Conservation (phyloP, 2,797 vertebrate species). For the Pipistrellus kuhlii region DNA sequence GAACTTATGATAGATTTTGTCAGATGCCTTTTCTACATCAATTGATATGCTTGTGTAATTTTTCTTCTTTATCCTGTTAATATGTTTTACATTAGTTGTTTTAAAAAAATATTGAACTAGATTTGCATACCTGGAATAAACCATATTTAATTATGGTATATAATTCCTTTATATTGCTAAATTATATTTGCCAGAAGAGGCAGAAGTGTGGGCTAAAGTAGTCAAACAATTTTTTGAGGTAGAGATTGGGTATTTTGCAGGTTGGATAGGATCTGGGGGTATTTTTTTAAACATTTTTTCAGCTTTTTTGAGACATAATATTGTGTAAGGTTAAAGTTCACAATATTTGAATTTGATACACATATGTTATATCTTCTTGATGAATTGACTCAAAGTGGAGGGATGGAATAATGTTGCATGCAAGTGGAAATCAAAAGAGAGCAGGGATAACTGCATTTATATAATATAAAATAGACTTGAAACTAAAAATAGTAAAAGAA, state of each 20-base stretch:
- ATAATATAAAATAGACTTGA: neutral
- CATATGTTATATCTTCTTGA: too few species aligned
- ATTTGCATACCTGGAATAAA: neutral
- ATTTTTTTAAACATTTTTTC: neutral
- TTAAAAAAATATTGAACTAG: slow-evolving; percentile 11
- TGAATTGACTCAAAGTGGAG: too few species aligned
- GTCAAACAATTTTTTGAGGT: neutral
- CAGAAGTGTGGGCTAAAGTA: neutral
- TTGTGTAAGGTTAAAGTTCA: too few species aligned
- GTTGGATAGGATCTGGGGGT: neutral
- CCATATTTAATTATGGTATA: neutral
- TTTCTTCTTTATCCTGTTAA: neutral
- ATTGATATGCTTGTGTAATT: neutral
- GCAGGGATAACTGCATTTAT: neutral
- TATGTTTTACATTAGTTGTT: neutral
- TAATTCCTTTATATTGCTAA: neutral
- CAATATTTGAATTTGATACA: too few species aligned
- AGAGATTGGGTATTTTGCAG: neutral
- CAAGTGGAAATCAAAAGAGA: neutral
- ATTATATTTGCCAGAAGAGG: slow-evolving; percentile 28
- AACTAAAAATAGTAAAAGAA: neutral
- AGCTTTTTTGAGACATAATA: too few species aligned
- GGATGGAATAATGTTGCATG: too few species aligned
- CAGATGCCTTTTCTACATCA: too few species aligned
- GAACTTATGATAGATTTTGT: neutral